A percentile compares a stretch with the other conserved stretches of the same genome.
Conservation (phyloP, 2,113 vertebrate genomes). For the Oostethus manadensis region DNA sequence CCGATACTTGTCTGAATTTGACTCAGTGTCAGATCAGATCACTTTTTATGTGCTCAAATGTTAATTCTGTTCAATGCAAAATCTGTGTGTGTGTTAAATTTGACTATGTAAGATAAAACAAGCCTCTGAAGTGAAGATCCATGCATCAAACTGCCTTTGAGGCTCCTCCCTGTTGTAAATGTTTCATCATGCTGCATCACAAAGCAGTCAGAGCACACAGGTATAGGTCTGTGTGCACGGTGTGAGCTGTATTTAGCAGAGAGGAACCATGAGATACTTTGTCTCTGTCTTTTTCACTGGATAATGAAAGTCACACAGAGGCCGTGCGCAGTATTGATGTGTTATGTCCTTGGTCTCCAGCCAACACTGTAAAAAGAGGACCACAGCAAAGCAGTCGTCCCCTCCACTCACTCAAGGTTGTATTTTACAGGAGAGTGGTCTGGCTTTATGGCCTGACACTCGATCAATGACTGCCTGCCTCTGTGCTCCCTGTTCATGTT, state of each 20-base stretch:
- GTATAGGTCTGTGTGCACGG: conserved; percentile 26
- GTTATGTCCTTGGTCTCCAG: conserved; percentile 50
- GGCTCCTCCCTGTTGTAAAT: conserved; percentile 50
- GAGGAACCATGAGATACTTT: conserved; percentile 55
- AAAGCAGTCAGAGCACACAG: conserved; percentile 30
- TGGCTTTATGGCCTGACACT: conserved; percentile 24
- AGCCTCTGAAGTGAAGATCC: conserved; percentile 34
- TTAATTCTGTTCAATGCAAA: no score
- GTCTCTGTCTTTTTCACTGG: conserved; percentile 58
- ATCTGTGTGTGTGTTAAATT: no score
- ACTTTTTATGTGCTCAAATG: no score
- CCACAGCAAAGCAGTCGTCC: conserved; percentile 52
- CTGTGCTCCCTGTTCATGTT: not conserved
- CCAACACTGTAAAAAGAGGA: conserved; percentile 48
- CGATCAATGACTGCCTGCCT: conserved; percentile 30
- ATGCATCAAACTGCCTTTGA: conserved; percentile 28
- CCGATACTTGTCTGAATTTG: not conserved
- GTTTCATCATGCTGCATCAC: conserved; percentile 43
- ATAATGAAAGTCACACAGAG: conserved; percentile 50
- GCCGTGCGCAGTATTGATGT: conserved; percentile 52
- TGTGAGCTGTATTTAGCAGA: conserved; percentile 10
- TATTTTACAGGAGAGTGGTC: conserved; percentile 52
- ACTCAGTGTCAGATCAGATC: no score
- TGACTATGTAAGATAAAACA: not conserved
- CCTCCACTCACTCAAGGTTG: conserved; percentile 61